Evolutionary conservation across 2,888 invertebrate species (phyloP), one percentile per base, ranked within the genome.

Genomic region (Ypsolopha scabrella): DNA sequence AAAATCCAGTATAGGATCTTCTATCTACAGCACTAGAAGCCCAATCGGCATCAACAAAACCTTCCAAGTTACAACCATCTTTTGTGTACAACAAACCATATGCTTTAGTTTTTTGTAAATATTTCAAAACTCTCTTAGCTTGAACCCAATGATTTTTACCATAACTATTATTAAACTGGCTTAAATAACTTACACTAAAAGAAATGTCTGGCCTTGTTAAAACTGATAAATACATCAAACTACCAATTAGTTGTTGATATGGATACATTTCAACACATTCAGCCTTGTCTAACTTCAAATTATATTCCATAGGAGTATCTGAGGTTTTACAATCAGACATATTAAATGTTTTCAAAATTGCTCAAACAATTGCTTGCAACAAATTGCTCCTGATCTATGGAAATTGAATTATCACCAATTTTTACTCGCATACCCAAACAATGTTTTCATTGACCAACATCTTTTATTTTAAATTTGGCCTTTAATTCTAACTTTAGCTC

Each of bases 161-260:
- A 52, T 55, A 51, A 48, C 53, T 55, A 54, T 55, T 59, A 50
- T 60, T 59, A 49, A 57, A 59, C 48, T 59, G 59, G 41, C 57
- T 58, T 14, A 61, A 45, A 52, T 48, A 57, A 48, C 55, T 51
- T 13, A 57, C 51, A 47, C 48, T 39, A 50, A 53, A 61, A 6
- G 48, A 41, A 11, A 60, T 61, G 51, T 60, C 57, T 24, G 58
- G 59, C 2, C 58, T 44, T 8, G 57, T 59, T 24, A 58, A 24
- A 11, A 59, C 54, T 14, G 52, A 46, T 36, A 60, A 51, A 33
- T 58, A 60, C 57, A 58, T 60, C 2, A 60, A 37, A 44, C 54
- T 52, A 49, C 53, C 55, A 10, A 50, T 50, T 3, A 50, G 37
- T 7, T 35, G 10, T 50, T 50, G 50, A 43, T 50, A 50, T 7